Evolutionary conservation across 1,140 invertebrate species (phyloP).

Genomic region (Tetramorium parvispinum): DNA sequence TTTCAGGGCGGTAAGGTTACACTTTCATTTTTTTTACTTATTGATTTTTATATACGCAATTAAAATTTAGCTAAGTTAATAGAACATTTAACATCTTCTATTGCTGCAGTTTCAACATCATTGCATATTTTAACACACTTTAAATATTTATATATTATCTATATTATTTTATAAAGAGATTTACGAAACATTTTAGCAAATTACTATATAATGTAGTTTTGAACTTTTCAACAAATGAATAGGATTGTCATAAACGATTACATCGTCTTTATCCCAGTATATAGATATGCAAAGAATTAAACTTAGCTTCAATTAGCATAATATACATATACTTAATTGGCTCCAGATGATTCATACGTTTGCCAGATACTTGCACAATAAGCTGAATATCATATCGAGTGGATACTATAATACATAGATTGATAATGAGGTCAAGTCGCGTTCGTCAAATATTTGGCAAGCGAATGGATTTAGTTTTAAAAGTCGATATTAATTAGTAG

Average conservation of each 20-base stretch:
- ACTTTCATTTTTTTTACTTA: neutral
- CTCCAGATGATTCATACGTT: slow-evolving; percentile 18
- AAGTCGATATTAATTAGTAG: slow-evolving; percentile 60
- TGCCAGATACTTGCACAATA: slow-evolving; percentile 19
- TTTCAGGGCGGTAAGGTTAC: neutral
- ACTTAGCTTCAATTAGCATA: neutral
- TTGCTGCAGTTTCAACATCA: slow-evolving; percentile 24
- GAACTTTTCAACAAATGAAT: slow-evolving; percentile 22
- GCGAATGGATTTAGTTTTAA: slow-evolving; percentile 1
- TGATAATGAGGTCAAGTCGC: neutral
- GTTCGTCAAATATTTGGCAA: slow-evolving; percentile 21
- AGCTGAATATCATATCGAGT: slow-evolving; percentile 29
- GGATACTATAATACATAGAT: slow-evolving; percentile 10
- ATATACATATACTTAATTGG: neutral
- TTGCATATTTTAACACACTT: slow-evolving; percentile 32
- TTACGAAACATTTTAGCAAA: slow-evolving; percentile 16
- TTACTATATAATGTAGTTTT: slow-evolving; percentile 32
- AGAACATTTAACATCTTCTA: slow-evolving; percentile 23
- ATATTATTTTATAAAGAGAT: slow-evolving; percentile 27
- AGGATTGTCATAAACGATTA: slow-evolving; percentile 48
- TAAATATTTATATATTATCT: slow-evolving; percentile 36
- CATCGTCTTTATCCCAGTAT: slow-evolving; percentile 16
- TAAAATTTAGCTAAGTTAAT: slow-evolving; percentile 19
- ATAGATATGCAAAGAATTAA: slow-evolving; percentile 37
- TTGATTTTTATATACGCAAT: slow-evolving; percentile 11